Percentiles rank a stretch among this genome's conserved stretches.
These are phyloP conservation scores for Ptychadena robeensis DNA, from an alignment of 2,797 vertebrate genomes.

Conservation along the genomic window DNA sequence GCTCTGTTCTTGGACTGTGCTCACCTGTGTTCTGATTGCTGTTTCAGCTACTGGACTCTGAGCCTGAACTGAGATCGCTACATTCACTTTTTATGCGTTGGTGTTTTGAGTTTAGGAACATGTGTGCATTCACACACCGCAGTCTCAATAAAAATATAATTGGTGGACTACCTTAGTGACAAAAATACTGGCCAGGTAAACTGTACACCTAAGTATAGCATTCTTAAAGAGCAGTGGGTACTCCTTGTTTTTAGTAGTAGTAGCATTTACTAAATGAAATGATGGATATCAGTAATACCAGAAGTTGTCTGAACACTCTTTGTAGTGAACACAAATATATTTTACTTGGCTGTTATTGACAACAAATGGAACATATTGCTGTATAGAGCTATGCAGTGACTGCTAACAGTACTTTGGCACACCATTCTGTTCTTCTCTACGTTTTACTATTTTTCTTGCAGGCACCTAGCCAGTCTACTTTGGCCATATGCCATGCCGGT, in stretches of 20 bases:
- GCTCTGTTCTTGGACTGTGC: too few relatives aligned
- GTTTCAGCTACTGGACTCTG: too few relatives aligned
- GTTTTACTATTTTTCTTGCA: background rate
- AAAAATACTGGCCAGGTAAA: too few relatives aligned
- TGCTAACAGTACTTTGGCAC: conserved; percentile 5
- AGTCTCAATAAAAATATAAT: too few relatives aligned
- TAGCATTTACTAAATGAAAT: background rate
- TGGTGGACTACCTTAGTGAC: too few relatives aligned
- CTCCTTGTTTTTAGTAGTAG: background rate
- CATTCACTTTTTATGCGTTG: too few relatives aligned
- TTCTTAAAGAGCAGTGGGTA: too few relatives aligned
- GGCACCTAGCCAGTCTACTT: background rate
- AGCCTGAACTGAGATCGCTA: too few relatives aligned
- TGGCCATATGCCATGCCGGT: background rate
- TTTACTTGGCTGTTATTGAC: conserved; percentile 1
- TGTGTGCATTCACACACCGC: too few relatives aligned
- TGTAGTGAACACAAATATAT: background rate
- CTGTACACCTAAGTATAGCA: too few relatives aligned
- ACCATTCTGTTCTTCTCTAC: background rate
- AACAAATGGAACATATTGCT: conserved; percentile 3
- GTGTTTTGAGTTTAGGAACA: too few relatives aligned
- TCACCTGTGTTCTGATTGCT: too few relatives aligned
- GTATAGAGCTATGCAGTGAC: background rate
- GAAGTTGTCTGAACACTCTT: background rate
- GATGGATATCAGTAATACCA: background rate